A percentile compares a stretch with the other conserved stretches of the same genome.
These are phyloP conservation scores for Harpegnathos saltator DNA, from an alignment of 1,140 invertebrate species.

Conservation along the genomic window DNA sequence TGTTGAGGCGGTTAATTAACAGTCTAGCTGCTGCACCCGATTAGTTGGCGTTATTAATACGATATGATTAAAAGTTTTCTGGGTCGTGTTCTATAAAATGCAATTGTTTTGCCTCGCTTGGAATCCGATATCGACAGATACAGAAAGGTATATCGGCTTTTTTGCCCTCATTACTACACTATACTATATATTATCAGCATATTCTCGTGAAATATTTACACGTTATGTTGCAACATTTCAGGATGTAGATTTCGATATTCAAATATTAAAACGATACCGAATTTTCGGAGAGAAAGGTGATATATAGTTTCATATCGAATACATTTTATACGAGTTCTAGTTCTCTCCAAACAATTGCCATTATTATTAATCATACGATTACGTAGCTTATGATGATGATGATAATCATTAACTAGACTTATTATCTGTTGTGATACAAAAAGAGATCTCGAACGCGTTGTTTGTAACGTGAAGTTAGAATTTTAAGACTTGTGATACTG, in stretches of 20 bases:
- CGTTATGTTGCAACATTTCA: not conserved
- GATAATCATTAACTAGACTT: no score
- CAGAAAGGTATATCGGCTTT: constrained; percentile 4
- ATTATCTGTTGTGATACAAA: no score
- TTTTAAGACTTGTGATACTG: no score
- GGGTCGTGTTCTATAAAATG: constrained; percentile 38
- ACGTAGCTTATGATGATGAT: no score
- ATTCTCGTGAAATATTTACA: not conserved
- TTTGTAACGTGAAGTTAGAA: no score
- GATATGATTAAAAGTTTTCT: constrained; percentile 72
- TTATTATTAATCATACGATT: no score
- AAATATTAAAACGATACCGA: not conserved
- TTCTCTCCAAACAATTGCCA: no score
- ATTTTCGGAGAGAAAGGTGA: no score
- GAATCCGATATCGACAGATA: constrained; percentile 34
- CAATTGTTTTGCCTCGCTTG: constrained; percentile 12
- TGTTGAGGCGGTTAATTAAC: constrained; percentile 68
- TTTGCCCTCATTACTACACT: no score
- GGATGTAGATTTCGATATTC: not conserved
- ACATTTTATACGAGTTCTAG: no score
- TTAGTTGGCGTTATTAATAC: constrained; percentile 62
- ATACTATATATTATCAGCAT: not conserved
- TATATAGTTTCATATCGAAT: no score
- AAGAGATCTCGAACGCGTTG: no score
- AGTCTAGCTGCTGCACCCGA: constrained; percentile 37